Evolutionary conservation across 1,140 invertebrate species (phyloP).

Genomic region (Drosophila tsacasi): DNA sequence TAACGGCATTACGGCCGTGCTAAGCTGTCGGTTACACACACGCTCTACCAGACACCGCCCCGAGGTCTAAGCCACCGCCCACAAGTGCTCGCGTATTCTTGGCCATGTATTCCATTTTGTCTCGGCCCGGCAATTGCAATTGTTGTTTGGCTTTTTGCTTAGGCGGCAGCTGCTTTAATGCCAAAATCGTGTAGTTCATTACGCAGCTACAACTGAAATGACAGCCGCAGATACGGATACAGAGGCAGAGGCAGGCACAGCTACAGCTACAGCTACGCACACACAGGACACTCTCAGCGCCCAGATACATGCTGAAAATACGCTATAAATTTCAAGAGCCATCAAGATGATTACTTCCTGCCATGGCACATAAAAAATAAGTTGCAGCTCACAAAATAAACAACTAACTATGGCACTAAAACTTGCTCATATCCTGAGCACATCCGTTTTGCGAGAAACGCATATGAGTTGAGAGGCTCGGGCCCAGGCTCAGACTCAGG

Average conservation of each 20-base stretch:
- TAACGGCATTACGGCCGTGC: conserved; percentile 80
- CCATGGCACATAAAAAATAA: conserved; percentile 82
- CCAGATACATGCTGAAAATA: conserved; percentile 41
- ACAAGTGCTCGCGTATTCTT: conserved; percentile 35
- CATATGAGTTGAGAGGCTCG: conserved; percentile 59
- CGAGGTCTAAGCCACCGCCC: conserved; percentile 54
- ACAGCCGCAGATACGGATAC: conserved; percentile 18
- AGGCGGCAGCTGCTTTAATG: conserved; percentile 70
- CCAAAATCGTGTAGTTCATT: conserved; percentile 82
- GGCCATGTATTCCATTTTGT: conserved; percentile 36
- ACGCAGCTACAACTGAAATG: conserved; percentile 38
- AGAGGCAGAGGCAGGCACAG: neutral
- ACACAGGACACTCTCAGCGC: conserved; percentile 4
- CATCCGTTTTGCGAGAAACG: conserved; percentile 70
- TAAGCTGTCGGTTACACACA: conserved; percentile 78
- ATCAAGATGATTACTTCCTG: conserved; percentile 83
- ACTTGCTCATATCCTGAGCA: conserved; percentile 81
- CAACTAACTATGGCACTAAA: conserved; percentile 79
- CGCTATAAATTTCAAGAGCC: conserved; percentile 82
- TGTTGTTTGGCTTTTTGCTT: conserved; percentile 60
- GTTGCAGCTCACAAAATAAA: conserved; percentile 76
- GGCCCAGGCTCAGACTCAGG: conserved; percentile 1
- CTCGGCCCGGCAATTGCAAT: conserved; percentile 57
- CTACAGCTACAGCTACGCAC: conserved; percentile 7
- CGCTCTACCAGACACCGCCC: conserved; percentile 35